Evolutionary conservation across 2,888 invertebrate species (phyloP).

Genomic region (Epinotia ramella): DNA sequence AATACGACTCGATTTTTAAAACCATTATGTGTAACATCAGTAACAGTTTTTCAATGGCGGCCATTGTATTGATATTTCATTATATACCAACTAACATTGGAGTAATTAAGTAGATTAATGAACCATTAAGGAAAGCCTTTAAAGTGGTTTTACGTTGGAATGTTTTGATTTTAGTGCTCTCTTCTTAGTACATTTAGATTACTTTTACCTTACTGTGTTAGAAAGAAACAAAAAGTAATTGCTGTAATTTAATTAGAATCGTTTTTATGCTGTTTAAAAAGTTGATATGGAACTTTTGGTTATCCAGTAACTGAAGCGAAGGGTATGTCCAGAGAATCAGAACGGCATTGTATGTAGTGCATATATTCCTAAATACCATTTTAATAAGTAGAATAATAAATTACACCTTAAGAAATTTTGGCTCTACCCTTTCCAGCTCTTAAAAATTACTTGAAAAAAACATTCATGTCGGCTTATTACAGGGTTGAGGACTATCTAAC

Average conservation of each 20-base stretch:
- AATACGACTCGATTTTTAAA: background rate
- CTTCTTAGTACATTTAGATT: constrained; percentile 20
- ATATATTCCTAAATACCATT: too few relatives aligned
- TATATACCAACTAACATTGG: constrained; percentile 47
- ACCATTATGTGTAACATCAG: background rate
- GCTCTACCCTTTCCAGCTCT: too few relatives aligned
- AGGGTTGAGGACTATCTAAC: too few relatives aligned
- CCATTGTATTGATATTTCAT: background rate
- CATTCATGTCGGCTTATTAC: too few relatives aligned
- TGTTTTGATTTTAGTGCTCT: constrained; percentile 20
- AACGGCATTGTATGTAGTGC: too few relatives aligned
- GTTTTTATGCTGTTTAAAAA: background rate
- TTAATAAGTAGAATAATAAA: too few relatives aligned
- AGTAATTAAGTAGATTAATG: constrained; percentile 53
- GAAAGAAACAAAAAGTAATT: background rate
- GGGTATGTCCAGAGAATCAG: too few relatives aligned
- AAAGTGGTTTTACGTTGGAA: constrained; percentile 43
- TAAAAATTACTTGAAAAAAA: too few relatives aligned
- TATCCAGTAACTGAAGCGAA: too few relatives aligned
- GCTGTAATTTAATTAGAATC: background rate
- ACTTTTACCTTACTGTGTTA: constrained; percentile 12
- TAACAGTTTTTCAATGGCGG: constrained; percentile 16
- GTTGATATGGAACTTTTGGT: too few relatives aligned
- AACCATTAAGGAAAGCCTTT: constrained; percentile 51
- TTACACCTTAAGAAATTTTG: too few relatives aligned